phyloP scores from a whole-genome alignment of 2,888 invertebrate genomes.

The Andrena camellia region DNA sequence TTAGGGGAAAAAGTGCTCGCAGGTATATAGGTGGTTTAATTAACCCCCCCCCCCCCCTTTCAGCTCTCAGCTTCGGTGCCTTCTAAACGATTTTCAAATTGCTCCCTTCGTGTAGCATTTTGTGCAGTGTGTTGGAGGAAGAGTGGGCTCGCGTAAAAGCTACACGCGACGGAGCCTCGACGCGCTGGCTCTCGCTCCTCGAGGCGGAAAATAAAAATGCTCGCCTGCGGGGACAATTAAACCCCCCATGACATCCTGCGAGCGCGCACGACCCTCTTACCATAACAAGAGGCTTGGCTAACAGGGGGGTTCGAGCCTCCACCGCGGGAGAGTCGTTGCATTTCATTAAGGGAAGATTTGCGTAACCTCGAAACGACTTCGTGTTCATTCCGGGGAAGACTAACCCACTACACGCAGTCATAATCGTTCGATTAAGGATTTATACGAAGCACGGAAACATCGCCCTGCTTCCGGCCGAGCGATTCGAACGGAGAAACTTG shows the following conservation, averaged over 20 bases:
- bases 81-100: conserved; percentile 22
- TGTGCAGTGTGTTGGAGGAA: background rate
- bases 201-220: conserved; percentile 49
- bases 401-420: too few relatives aligned
- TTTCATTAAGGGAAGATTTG: conserved; percentile 46
- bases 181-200: conserved; percentile 12
- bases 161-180: background rate
- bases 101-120: background rate
- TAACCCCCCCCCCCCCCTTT: too few relatives aligned
- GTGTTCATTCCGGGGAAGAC: background rate
- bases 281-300: conserved; percentile 66
- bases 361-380: conserved; percentile 1
- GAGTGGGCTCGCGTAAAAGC: conserved; percentile 13
- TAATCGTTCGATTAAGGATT: conserved; percentile 1
- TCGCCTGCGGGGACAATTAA: conserved; percentile 43
- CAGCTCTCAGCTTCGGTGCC: too few relatives aligned
- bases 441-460: too few relatives aligned
- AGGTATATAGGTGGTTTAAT: background rate
- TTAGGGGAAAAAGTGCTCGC: background rate
- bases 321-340: conserved; percentile 6
- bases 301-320: conserved; percentile 47
- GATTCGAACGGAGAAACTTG: too few relatives aligned
- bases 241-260: conserved; percentile 46
- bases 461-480: too few relatives aligned
- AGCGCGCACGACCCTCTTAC: conserved; percentile 56